A percentile compares a stretch with the other conserved stretches of the same genome.
phyloP scores from a whole-genome alignment of 1,140 invertebrate genomes.

The Idris sp. region DNA sequence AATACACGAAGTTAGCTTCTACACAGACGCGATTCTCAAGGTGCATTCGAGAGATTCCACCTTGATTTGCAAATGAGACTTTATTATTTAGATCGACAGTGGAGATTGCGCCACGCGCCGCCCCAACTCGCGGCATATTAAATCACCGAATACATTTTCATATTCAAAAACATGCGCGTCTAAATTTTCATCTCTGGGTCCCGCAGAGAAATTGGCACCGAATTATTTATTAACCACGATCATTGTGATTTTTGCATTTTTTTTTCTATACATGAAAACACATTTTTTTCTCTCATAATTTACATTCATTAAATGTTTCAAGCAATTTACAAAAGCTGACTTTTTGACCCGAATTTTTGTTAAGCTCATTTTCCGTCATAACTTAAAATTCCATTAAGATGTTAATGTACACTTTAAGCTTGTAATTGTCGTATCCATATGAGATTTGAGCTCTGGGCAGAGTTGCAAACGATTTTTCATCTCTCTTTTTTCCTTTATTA shows the following conservation, averaged over 20 bases:
- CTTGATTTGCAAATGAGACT: slow-evolving; percentile 61
- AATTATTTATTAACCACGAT: slow-evolving; percentile 11
- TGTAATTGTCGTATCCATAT: too few species aligned
- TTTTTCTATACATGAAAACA: too few species aligned
- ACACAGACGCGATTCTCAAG: slow-evolving; percentile 54
- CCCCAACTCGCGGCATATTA: slow-evolving; percentile 32
- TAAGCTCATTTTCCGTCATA: slow-evolving; percentile 33
- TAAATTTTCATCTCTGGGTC: slow-evolving; percentile 22
- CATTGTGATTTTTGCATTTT: neutral
- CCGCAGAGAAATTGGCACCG: slow-evolving; percentile 11
- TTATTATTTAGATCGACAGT: slow-evolving; percentile 55
- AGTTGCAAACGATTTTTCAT: too few species aligned
- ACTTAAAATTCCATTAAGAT: slow-evolving; percentile 47
- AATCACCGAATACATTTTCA: slow-evolving; percentile 38
- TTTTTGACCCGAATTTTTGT: slow-evolving; percentile 27
- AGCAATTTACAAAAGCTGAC: slow-evolving; percentile 20
- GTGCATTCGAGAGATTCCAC: slow-evolving; percentile 21
- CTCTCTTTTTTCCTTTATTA: too few species aligned
- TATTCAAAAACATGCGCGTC: slow-evolving; percentile 28
- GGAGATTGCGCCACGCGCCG: slow-evolving; percentile 41
- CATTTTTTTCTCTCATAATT: too few species aligned
- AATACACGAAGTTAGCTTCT: slow-evolving; percentile 46
- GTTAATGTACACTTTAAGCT: too few species aligned
- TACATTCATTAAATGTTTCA: too few species aligned
- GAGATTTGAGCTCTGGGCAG: too few species aligned